Percentiles rank a stretch among this genome's conserved stretches.
phyloP scores from a whole-genome alignment of 2,797 vertebrate genomes.

The Periparus ater region DNA sequence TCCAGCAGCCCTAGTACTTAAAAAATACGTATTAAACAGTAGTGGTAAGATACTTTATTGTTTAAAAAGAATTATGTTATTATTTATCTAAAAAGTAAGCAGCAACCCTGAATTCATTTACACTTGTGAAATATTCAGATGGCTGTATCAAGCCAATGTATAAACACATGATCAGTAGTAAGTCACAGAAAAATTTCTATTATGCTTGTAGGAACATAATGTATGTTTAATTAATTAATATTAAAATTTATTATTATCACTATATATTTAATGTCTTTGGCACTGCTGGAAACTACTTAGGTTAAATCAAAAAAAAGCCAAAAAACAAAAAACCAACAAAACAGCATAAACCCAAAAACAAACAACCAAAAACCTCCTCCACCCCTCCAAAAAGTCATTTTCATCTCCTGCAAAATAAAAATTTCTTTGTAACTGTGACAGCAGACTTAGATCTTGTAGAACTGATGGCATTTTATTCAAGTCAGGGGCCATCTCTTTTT shows the following conservation, averaged over 20 bases:
- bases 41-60: neutral
- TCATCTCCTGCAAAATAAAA: neutral
- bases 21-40: neutral
- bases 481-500: neutral
- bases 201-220: neutral
- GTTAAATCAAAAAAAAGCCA: neutral
- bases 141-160: neutral
- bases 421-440: neutral
- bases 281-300: neutral
- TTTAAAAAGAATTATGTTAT: neutral
- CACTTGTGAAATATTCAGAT: neutral
- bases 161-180: neutral
- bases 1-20: neutral
- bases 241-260: neutral
- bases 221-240: neutral
- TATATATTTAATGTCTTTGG: neutral
- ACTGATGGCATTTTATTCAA: neutral
- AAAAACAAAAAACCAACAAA: accelerated
- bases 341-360: too few species aligned
- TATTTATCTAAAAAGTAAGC: neutral
- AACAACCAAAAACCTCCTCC: neutral
- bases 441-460: neutral
- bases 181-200: neutral
- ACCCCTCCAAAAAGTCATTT: neutral
- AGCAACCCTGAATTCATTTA: neutral